These are phyloP conservation scores for Tanypteryx hageni DNA, from an alignment of 2,888 invertebrate species.

Conservation along the genomic window DNA sequence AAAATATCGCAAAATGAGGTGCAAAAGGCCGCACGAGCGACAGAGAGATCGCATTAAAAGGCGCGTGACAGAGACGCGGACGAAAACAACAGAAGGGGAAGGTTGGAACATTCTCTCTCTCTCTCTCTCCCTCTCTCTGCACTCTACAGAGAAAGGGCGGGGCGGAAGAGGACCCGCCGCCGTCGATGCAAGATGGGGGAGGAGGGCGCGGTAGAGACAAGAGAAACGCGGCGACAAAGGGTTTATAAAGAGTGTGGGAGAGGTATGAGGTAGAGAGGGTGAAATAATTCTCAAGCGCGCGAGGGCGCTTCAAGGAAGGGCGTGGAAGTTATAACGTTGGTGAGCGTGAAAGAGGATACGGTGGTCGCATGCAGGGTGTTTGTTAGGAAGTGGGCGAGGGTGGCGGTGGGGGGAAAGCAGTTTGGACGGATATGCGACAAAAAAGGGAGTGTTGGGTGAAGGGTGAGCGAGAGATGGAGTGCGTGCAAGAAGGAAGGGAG, in stretches of 20 bases:
- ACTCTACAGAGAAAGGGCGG: background rate
- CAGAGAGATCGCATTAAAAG: background rate
- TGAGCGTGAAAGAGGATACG: no score
- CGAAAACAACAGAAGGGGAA: background rate
- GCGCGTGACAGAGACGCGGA: background rate
- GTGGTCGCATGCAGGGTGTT: no score
- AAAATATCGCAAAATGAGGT: background rate
- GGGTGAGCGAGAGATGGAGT: background rate
- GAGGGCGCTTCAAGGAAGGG: no score
- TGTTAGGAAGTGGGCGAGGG: background rate
- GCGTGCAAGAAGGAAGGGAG: background rate
- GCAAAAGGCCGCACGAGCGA: background rate
- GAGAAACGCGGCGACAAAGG: background rate
- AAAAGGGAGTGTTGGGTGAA: background rate
- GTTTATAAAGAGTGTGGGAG: no score
- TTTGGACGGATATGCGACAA: background rate
- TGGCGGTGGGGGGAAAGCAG: background rate
- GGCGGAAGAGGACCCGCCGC: background rate
- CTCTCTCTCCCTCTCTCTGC: no score
- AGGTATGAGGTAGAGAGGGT: background rate
- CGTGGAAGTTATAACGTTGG: no score
- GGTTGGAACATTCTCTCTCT: no score
- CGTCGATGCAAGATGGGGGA: background rate
- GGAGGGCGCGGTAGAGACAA: background rate
- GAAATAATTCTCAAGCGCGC: background rate